These are phyloP conservation scores for Drosophila imparisetae DNA, from an alignment of 2,888 invertebrate species.

Conservation along the genomic window DNA sequence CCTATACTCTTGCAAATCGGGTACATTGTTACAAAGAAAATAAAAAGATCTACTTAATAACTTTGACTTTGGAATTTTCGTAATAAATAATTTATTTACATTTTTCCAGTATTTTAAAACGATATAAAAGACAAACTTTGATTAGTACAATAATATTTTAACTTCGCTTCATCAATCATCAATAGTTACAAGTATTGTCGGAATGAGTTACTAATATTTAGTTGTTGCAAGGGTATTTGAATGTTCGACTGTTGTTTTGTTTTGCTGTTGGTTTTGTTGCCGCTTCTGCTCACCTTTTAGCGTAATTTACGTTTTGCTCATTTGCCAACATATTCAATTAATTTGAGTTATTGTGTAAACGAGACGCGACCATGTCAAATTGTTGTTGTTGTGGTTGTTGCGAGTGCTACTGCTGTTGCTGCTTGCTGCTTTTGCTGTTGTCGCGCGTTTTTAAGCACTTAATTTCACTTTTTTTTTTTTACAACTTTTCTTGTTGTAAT, in stretches of 20 bases:
- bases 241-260: neutral
- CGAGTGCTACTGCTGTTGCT: conserved; percentile 29
- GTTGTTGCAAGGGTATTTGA: neutral
- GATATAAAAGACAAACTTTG: neutral
- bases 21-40: neutral
- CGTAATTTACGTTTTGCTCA: conserved; percentile 68
- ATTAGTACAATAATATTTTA: neutral
- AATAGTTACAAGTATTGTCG: neutral
- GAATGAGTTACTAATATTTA: neutral
- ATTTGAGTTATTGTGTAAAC: conserved; percentile 78
- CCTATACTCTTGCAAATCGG: neutral
- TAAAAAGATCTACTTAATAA: neutral
- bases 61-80: neutral
- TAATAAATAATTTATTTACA: neutral
- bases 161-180: neutral
- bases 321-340: conserved; percentile 79
- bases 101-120: neutral
- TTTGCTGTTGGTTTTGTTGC: neutral
- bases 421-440: conserved; percentile 36
- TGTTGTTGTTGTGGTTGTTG: conserved; percentile 40
- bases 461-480: conserved; percentile 74
- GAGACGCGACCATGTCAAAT: conserved; percentile 75
- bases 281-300: conserved; percentile 68
- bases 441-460: conserved; percentile 68
- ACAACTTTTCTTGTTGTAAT: conserved; percentile 66